phyloP scores from a whole-genome alignment of 2,888 invertebrate species.

The Diadegma fenestrale region DNA sequence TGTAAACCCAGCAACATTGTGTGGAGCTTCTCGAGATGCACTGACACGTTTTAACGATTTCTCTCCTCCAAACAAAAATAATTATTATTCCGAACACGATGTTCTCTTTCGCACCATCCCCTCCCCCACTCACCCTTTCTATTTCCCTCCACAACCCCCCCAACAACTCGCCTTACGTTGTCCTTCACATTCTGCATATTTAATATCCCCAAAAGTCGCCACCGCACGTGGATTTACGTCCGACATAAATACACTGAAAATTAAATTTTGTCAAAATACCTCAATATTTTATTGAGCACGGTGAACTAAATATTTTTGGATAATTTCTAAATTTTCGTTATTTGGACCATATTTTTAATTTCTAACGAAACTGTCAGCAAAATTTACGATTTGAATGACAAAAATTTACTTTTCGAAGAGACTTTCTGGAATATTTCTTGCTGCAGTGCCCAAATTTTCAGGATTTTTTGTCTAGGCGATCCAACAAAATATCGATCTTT shows the following conservation, averaged over 20 bases:
- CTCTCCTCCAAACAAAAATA: constrained; percentile 73
- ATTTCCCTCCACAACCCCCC: not conserved
- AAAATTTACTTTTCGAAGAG: no score
- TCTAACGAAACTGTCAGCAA: no score
- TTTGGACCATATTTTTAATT: no score
- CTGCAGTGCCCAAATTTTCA: no score
- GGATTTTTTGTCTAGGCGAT: no score
- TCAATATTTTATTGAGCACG: no score
- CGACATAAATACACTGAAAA: not conserved
- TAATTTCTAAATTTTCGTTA: no score
- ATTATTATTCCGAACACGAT: constrained; percentile 80
- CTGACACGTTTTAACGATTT: constrained; percentile 73
- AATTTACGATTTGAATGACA: no score
- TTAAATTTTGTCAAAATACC: no score
- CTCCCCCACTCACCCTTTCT: not conserved
- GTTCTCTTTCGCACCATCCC: constrained; percentile 49
- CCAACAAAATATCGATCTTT: no score
- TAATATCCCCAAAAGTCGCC: not conserved
- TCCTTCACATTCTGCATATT: not conserved
- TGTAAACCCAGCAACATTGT: not conserved
- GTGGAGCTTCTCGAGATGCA: constrained; percentile 59
- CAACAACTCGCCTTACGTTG: not conserved
- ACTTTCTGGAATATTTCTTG: no score
- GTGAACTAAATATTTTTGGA: no score
- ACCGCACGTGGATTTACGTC: not conserved